Evolutionary conservation across 2,113 vertebrate genomes (phyloP).

Genomic region (Tyrannus savana): DNA sequence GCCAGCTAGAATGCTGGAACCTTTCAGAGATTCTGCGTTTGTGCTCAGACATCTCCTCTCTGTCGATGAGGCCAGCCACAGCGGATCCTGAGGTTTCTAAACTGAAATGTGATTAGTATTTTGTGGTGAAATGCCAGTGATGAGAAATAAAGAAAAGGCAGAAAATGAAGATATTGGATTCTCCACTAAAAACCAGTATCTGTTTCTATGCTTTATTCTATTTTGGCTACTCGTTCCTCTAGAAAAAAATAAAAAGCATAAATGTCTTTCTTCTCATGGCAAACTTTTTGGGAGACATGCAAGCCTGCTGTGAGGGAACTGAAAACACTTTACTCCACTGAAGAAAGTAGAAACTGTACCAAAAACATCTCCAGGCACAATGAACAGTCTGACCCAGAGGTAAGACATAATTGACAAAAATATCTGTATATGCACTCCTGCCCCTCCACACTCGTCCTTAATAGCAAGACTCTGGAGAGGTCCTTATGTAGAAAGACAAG

Average conservation of each 20-base stretch:
- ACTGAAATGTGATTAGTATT: slow-evolving; percentile 28
- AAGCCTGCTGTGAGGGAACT: neutral
- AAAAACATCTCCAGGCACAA: neutral
- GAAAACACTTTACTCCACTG: neutral
- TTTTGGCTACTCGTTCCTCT: neutral
- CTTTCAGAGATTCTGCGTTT: neutral
- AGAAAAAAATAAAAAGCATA: neutral
- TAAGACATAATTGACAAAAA: neutral
- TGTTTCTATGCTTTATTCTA: neutral
- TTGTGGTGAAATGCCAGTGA: slow-evolving; percentile 27
- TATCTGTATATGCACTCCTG: neutral
- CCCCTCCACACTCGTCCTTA: neutral
- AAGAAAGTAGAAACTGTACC: neutral
- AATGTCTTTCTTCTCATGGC: neutral
- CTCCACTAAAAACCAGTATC: neutral
- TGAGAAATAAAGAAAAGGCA: slow-evolving; percentile 33
- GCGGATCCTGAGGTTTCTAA: slow-evolving; percentile 1
- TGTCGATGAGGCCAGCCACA: neutral
- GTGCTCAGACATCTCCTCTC: neutral
- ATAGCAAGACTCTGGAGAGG: neutral
- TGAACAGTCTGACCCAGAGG: neutral
- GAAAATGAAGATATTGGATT: neutral
- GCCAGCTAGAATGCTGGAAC: neutral
- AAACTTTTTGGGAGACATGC: neutral
- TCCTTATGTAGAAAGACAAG: neutral